These are phyloP conservation scores for Rotaria socialis DNA, from an alignment of 2,888 invertebrate species.

Conservation along the genomic window DNA sequence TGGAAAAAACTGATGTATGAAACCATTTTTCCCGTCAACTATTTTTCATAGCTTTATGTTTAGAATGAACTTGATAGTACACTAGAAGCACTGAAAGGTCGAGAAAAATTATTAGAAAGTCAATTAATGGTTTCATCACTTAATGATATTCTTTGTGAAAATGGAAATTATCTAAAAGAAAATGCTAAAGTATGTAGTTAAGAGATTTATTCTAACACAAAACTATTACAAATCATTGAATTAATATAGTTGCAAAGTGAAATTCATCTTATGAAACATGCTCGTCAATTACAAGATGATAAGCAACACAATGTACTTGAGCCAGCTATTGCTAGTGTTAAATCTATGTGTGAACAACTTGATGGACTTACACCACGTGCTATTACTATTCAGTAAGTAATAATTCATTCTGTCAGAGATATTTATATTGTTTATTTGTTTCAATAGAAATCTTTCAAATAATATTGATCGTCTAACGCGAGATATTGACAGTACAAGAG, in stretches of 20 bases:
- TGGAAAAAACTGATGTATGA: slow-evolving; percentile 16
- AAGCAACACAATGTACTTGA: slow-evolving; percentile 1
- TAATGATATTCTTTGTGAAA: slow-evolving; percentile 30
- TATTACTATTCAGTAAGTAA: slow-evolving; percentile 20
- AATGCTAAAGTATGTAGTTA: neutral
- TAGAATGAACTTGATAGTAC: slow-evolving; percentile 22
- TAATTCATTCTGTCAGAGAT: too few species aligned
- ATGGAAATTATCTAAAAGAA: slow-evolving; percentile 30
- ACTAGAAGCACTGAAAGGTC: slow-evolving; percentile 1
- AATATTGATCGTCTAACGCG: neutral
- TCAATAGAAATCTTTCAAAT: neutral
- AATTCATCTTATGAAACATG: slow-evolving; percentile 1
- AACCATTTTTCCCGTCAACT: neutral
- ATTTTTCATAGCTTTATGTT: neutral
- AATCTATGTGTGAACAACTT: slow-evolving; percentile 11
- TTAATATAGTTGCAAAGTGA: slow-evolving; percentile 2
- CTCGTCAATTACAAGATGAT: slow-evolving; percentile 24
- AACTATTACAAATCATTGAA: neutral
- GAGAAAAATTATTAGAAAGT: slow-evolving; percentile 33
- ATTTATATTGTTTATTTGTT: too few species aligned
- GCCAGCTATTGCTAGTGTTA: neutral
- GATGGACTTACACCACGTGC: slow-evolving; percentile 7
- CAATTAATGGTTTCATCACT: slow-evolving; percentile 17
- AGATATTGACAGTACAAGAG: slow-evolving; percentile 27
- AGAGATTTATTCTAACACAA: too few species aligned